Conservation (phyloP, 2,797 vertebrate genomes). For the Sebastes aleutianus region DNA sequence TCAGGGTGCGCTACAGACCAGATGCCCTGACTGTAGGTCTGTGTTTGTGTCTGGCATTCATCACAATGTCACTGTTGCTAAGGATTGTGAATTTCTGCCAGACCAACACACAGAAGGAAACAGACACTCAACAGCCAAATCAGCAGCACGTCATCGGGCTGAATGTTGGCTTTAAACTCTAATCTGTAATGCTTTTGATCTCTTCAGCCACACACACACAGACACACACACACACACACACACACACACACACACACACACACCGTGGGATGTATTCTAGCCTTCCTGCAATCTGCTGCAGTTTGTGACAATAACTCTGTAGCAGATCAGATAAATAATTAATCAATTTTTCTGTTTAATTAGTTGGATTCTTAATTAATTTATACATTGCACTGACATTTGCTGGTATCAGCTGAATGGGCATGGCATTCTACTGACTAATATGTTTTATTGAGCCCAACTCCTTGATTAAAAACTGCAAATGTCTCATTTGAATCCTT, state of each 20-base stretch:
- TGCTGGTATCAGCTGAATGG: background rate
- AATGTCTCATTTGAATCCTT: constrained; percentile 30
- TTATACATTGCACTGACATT: background rate
- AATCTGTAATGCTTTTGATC: constrained; percentile 19
- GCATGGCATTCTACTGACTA: background rate
- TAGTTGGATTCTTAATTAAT: constrained; percentile 6
- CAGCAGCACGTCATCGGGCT: constrained; percentile 27
- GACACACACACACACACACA: background rate
- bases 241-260: background rate
- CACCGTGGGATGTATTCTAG: constrained; percentile 3
- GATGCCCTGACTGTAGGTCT: constrained; percentile 32
- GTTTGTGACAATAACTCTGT: background rate
- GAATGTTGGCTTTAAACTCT: constrained; percentile 11
- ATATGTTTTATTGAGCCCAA: background rate
- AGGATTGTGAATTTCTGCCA: constrained; percentile 42
- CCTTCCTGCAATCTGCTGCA: background rate
- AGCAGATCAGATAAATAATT: background rate
- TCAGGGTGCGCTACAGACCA: constrained; percentile 22
- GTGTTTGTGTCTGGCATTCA: constrained; percentile 59
- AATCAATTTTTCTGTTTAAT: constrained; percentile 1
- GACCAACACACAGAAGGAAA: constrained; percentile 38
- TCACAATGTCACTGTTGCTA: constrained; percentile 61
- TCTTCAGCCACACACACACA: background rate
- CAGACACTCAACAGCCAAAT: constrained; percentile 26
- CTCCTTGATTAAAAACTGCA: background rate